Evolutionary conservation across 2,113 vertebrate species (phyloP).

Genomic region (Parotia lawesii): DNA sequence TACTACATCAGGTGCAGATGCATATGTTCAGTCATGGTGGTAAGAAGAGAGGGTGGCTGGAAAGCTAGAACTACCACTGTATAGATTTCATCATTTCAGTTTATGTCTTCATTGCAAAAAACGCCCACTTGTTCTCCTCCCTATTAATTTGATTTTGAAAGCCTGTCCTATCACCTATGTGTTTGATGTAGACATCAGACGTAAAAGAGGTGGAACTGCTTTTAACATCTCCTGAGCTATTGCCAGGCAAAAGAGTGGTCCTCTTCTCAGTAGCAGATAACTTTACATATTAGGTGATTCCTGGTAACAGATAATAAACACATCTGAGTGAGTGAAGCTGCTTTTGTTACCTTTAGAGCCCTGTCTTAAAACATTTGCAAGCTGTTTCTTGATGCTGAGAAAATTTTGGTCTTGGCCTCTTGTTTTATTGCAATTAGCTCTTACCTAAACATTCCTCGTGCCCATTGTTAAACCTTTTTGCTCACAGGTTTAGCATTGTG

Average conservation of each 20-base stretch:
- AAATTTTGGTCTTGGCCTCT: background rate
- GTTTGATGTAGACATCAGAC: slow-evolving; percentile 62
- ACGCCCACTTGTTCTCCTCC: slow-evolving; percentile 46
- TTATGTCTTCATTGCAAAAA: slow-evolving; percentile 57
- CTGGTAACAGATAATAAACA: slow-evolving; percentile 17
- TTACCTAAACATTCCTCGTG: background rate
- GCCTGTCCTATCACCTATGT: background rate
- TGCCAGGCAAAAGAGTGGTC: slow-evolving; percentile 14
- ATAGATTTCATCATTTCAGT: slow-evolving; percentile 33
- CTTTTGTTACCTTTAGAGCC: background rate
- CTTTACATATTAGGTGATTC: background rate
- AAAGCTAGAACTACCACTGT: slow-evolving; percentile 11
- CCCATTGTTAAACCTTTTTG: slow-evolving; percentile 27
- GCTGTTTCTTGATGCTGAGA: background rate
- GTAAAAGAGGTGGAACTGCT: slow-evolving; percentile 14
- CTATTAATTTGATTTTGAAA: slow-evolving; percentile 62
- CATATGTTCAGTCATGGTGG: background rate
- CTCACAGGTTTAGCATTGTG: slow-evolving; percentile 11
- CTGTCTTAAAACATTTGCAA: background rate
- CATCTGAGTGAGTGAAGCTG: background rate
- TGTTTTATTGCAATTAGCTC: background rate
- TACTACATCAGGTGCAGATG: background rate
- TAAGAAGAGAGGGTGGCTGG: background rate
- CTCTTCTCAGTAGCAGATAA: background rate
- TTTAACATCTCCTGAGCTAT: slow-evolving; percentile 30